Evolutionary conservation across 2,113 vertebrate genomes (phyloP), one percentile per base, ranked within the genome.

Genomic region (Hyperoodon ampullatus): DNA sequence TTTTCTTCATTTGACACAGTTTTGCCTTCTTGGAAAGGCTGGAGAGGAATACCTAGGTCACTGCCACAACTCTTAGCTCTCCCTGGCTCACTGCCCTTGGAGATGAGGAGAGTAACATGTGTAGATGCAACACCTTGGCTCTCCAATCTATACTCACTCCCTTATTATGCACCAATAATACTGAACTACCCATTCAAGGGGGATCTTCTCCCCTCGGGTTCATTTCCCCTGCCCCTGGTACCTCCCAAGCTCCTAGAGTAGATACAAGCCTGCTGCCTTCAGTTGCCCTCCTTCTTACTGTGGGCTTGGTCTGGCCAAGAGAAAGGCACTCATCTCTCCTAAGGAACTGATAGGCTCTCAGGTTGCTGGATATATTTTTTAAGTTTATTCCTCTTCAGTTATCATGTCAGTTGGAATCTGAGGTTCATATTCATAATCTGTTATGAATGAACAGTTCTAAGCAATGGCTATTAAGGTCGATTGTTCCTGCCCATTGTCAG

Each of bases 401-500:
- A 19, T 19, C 66, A 28, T 1, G 19, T 24, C 68, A 66, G 8
- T 28, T 88, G n/a, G 50, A 95, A 83, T 78, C 44, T 39, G 68
- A 85, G 44, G 70, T 55, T 89, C 30, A 58, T 3, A 1, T 9
- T 24, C 74, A 63, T 8, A 5, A 39, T 42, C 42, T 18, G 60
- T 14, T 35, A 53, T 77, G 61, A 63, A 47, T 28, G 16, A 50
- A 15, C 19, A 60, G 39, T 50, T 53, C 53, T 89, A 15, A 61
- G 84, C 58, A 8, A 18, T 1, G 8, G 77, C 16, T 14, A 3
- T 33, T 11, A 12, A 13, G 42, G 39, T 28, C 42, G 55, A 33
- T 0, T 8, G 35, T 33, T 60, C 75, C 30, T 6, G 10, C 18
- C 15, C 70, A 6, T 3, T 24, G 50, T 9, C 55, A 39, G 23